Evolutionary conservation across 2,113 vertebrate genomes (phyloP).

Genomic region (Elephas maximus): DNA sequence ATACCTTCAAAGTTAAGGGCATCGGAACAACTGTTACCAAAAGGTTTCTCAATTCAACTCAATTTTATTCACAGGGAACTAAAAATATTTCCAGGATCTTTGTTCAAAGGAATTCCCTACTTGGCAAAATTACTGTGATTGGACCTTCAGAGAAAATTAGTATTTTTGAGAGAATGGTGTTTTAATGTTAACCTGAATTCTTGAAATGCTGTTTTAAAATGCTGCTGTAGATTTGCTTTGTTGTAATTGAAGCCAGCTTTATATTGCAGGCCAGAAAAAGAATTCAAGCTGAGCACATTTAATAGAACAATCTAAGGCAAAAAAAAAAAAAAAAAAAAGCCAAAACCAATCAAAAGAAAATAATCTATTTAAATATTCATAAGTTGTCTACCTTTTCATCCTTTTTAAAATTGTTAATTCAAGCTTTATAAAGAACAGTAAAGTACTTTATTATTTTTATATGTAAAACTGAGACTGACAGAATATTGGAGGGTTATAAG

Average conservation of each 20-base stretch:
- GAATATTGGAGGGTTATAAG: background rate
- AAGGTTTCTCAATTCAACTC: background rate
- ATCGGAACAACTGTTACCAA: background rate
- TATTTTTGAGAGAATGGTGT: background rate
- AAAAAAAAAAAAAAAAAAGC: background rate
- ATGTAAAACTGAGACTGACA: background rate
- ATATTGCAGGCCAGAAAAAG: background rate
- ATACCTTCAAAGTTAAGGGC: background rate
- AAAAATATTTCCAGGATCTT: constrained; percentile 22
- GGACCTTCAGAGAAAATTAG: background rate
- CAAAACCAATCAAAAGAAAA: background rate
- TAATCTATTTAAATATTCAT: background rate
- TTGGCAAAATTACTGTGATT: constrained; percentile 25
- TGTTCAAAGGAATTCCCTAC: background rate
- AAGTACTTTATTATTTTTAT: background rate
- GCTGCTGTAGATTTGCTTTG: background rate
- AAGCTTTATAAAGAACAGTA: background rate
- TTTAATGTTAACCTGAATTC: constrained; percentile 1
- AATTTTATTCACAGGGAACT: background rate
- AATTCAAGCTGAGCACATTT: constrained; percentile 9
- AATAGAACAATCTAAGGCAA: background rate
- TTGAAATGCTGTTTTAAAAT: constrained; percentile 24
- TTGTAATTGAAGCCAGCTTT: background rate
- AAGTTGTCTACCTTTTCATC: background rate
- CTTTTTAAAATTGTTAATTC: background rate